Evolutionary conservation across 92 coral and sea anemone genomes (phyloP).

Genomic region (Phenganax stokvisi): DNA sequence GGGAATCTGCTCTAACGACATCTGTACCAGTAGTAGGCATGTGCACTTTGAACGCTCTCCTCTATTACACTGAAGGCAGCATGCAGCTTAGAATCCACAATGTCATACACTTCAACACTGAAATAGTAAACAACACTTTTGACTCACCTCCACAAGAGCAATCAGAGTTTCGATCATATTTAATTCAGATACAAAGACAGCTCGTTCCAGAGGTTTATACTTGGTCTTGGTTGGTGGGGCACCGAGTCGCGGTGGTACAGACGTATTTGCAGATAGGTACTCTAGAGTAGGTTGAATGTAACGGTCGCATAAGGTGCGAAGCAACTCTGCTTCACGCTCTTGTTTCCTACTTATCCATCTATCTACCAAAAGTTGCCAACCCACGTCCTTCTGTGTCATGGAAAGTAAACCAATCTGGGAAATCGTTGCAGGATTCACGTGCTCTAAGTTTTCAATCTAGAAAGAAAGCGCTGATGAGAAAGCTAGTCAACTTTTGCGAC

Average conservation of each 20-base stretch:
- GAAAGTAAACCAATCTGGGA: slow-evolving; percentile 86
- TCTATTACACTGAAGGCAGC: too few species aligned
- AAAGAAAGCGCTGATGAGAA: neutral
- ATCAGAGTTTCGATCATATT: slow-evolving; percentile 86
- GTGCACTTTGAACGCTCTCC: too few species aligned
- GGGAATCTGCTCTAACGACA: too few species aligned
- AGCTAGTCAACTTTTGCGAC: neutral
- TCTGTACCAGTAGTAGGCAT: too few species aligned
- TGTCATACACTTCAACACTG: neutral
- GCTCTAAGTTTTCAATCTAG: slow-evolving; percentile 76
- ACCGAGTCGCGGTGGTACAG: slow-evolving; percentile 87
- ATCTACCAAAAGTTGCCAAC: slow-evolving; percentile 87
- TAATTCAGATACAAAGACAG: slow-evolving; percentile 79
- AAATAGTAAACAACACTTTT: neutral
- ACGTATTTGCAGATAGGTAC: slow-evolving; percentile 68
- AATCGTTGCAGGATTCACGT: slow-evolving; percentile 79
- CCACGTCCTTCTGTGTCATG: slow-evolving; percentile 72
- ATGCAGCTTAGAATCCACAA: too few species aligned
- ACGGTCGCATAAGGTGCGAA: slow-evolving; percentile 81
- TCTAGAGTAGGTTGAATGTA: slow-evolving; percentile 79
- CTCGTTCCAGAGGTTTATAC: slow-evolving; percentile 73
- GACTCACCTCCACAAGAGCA: slow-evolving; percentile 74
- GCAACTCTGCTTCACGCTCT: slow-evolving; percentile 81
- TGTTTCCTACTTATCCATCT: slow-evolving; percentile 83
- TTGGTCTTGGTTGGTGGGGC: slow-evolving; percentile 81